Percentiles rank a stretch among this genome's conserved stretches.
Evolutionary conservation across 2,888 invertebrate genomes (phyloP).

Genomic region (Lordiphosa fenestrarum): DNA sequence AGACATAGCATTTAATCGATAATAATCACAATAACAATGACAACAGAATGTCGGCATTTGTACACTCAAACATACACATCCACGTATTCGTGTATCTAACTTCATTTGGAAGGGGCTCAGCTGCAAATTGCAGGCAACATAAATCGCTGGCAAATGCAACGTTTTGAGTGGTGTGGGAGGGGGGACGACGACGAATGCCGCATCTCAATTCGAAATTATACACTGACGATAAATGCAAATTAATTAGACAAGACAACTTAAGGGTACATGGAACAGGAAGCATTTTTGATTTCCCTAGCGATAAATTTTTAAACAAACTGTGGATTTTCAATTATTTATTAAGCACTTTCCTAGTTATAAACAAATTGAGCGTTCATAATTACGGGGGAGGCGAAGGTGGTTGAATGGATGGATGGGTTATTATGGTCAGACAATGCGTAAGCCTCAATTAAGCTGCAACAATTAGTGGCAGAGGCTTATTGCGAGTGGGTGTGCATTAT

Average conservation of each 20-base stretch:
- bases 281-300: conserved; percentile 13
- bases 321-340: conserved; percentile 50
- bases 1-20: conserved; percentile 36
- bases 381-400: conserved; percentile 8
- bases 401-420: conserved; percentile 10
- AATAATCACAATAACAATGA: conserved; percentile 33
- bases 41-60: conserved; percentile 16
- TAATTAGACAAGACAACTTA: conserved; percentile 45
- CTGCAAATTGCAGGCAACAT: conserved; percentile 59
- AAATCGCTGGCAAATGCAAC: conserved; percentile 38
- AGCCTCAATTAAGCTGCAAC: conserved; percentile 54
- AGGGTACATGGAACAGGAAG: not conserved
- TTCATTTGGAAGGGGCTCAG: conserved; percentile 15
- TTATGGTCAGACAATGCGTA: conserved; percentile 30
- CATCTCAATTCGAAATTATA: conserved; percentile 17
- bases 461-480: conserved; percentile 48
- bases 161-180: conserved; percentile 5
- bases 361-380: conserved; percentile 51
- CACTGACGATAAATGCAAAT: conserved; percentile 52
- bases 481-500: conserved; percentile 27
- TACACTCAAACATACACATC: not conserved
- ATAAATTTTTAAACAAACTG: not conserved
- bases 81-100: conserved; percentile 5
- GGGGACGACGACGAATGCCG: conserved; percentile 24
- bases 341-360: conserved; percentile 36